phyloP scores from a whole-genome alignment of 2,113 vertebrate species.

The Cygnus atratus region DNA sequence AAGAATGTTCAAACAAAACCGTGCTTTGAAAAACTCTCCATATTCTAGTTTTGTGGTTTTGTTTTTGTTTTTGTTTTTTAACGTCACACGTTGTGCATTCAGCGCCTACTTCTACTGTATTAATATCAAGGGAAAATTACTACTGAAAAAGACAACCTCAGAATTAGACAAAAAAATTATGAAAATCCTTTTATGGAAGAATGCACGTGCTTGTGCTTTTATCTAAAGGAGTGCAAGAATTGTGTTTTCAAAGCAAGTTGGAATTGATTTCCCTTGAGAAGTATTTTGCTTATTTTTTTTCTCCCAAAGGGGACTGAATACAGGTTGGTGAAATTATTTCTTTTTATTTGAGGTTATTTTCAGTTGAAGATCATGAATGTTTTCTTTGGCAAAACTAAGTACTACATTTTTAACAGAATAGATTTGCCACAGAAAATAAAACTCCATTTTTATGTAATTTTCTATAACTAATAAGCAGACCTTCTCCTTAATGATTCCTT shows the following conservation, averaged over 20 bases:
- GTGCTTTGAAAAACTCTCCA: neutral
- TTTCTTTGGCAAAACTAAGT: neutral
- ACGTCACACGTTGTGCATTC: neutral
- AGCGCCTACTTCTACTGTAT: neutral
- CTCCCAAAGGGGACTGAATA: neutral
- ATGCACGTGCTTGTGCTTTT: neutral
- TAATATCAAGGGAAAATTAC: neutral
- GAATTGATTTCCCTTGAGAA: neutral
- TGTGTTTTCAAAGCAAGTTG: neutral
- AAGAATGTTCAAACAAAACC: neutral
- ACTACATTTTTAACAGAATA: neutral
- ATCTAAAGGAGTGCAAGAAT: neutral
- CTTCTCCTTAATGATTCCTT: neutral
- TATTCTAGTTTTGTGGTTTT: neutral
- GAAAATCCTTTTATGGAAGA: neutral
- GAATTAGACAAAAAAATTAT: neutral
- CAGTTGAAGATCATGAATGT: neutral
- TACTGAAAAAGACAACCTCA: neutral
- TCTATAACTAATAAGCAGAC: neutral
- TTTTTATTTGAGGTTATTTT: neutral
- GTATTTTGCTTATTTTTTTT: neutral
- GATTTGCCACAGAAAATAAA: neutral
- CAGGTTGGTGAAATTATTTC: neutral
- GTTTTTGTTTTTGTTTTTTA: neutral
- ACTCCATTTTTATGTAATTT: neutral